These are phyloP conservation scores for Plebejus anna DNA, from an alignment of 2,888 invertebrate genomes.

Conservation along the genomic window DNA sequence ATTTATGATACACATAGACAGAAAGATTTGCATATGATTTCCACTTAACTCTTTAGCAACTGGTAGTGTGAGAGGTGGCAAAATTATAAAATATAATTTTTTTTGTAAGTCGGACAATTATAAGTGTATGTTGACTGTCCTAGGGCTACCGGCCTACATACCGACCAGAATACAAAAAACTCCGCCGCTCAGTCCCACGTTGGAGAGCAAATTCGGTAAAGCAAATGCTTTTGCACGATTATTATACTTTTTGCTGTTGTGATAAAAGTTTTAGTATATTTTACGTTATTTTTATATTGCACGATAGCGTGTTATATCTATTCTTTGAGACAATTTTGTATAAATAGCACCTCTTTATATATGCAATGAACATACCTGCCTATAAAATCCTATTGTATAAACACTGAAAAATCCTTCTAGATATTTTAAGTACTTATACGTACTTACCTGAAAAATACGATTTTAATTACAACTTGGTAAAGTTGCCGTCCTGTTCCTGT, in stretches of 20 bases:
- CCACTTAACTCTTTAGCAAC: not conserved
- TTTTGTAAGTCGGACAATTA: constrained; percentile 28
- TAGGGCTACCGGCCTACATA: constrained; percentile 65
- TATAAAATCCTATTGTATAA: not conserved
- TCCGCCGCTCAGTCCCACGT: constrained; percentile 58
- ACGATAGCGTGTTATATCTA: not conserved
- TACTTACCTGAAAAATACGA: too few relatives aligned
- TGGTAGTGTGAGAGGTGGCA: not conserved
- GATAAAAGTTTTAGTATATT: not conserved
- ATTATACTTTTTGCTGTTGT: constrained; percentile 16
- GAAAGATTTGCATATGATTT: too few relatives aligned
- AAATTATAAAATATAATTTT: too few relatives aligned
- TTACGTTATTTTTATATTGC: constrained; percentile 8
- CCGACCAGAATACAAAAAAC: constrained; percentile 70
- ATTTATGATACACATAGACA: constrained; percentile 13
- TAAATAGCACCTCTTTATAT: not conserved
- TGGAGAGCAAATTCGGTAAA: constrained; percentile 71
- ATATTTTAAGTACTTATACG: too few relatives aligned
- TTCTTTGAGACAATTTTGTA: not conserved
- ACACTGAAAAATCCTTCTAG: too few relatives aligned
- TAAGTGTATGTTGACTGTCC: constrained; percentile 38
- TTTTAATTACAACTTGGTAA: too few relatives aligned
- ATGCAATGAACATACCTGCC: not conserved
- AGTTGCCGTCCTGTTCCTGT: too few relatives aligned
- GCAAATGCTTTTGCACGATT: constrained; percentile 29